Evolutionary conservation across 53 echinoderm and acorn worm genomes (phyloP), one percentile per base, ranked within the genome.

Genomic region (Luidia sarsii): DNA sequence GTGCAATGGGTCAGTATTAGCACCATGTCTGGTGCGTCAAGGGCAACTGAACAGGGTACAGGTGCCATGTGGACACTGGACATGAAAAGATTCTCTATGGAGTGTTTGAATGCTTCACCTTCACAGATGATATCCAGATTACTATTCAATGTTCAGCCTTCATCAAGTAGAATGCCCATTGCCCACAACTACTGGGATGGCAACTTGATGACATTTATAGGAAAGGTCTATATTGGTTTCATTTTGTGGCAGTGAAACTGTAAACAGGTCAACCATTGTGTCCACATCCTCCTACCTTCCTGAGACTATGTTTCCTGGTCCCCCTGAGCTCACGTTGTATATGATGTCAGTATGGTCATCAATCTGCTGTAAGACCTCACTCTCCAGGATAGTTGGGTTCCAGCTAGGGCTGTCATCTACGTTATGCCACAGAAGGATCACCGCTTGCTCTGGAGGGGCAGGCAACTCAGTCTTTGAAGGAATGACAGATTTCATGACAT

Each of bases 301-400:
- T 51, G 84, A 33, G 21, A 84, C 84, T 16, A 84, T 73, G 22
- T 64, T 64, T 2, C 84, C 84, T 45, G 84, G 84, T 19, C 84
- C 84, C 2, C 72, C 72, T 0, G 72, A 60, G n/a, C 84, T 61
- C 7, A 84, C 62, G 27, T 68, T 84, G 34, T 89, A 89, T 38
- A 80, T 23, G 33, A 89, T 52, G 11, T 89, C 85, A 16, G 85
- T 70, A 64, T 85, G 80, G 14, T 61, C 70, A 43, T 91, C 91
- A 60, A 94, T 91, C n/a, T 91, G 74, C 49, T 94, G 94, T 16
- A 94, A 0, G 18, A 82, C 69, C 43, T 88, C 83, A 14, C 68
- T 75, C 39, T 79, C 87, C 57, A 91, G 64, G 13, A 94, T 49
- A 16, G 90, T 87, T 11, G 82, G 69, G 66, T 94, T 94, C 94